Conservation (phyloP, 37 sponge, comb jelly and placozoan genomes). For the Geodia barretti region DNA sequence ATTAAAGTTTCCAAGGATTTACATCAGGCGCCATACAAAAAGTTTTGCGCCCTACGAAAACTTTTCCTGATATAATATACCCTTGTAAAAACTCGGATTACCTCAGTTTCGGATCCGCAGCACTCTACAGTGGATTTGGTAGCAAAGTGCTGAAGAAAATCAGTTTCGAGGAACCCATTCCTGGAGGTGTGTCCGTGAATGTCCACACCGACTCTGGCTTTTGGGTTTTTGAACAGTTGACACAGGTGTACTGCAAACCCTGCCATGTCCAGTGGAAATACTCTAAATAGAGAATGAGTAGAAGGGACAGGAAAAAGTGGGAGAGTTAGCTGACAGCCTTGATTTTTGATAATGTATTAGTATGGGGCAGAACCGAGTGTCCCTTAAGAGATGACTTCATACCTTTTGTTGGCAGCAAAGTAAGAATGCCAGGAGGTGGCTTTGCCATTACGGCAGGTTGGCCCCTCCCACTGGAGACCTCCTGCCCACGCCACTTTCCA, state of each 20-base stretch:
- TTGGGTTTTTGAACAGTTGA: neutral
- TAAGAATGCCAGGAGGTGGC: neutral
- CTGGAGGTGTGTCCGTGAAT: neutral
- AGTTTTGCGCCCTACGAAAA: too few relatives aligned
- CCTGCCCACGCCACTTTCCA: neutral
- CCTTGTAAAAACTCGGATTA: too few relatives aligned
- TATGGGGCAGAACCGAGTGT: too few relatives aligned
- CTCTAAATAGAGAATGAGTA: too few relatives aligned
- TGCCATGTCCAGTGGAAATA: constrained; percentile 39
- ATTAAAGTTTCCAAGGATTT: too few relatives aligned
- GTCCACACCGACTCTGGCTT: neutral
- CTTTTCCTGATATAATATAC: too few relatives aligned
- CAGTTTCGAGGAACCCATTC: constrained; percentile 65
- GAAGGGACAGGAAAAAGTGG: too few relatives aligned
- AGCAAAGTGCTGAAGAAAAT: constrained; percentile 30
- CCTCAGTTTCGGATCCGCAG: constrained; percentile 42
- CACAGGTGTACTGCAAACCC: constrained; percentile 21
- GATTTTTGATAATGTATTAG: neutral
- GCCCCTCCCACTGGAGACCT: neutral
- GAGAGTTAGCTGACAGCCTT: too few relatives aligned
- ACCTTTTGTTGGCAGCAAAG: neutral
- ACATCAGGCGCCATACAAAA: too few relatives aligned
- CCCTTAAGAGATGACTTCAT: too few relatives aligned
- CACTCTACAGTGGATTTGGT: constrained; percentile 49
- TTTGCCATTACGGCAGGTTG: neutral